Evolutionary conservation across 2,113 vertebrate genomes (phyloP), one percentile per base, ranked within the genome.

Genomic region (Urocolius indicus): DNA sequence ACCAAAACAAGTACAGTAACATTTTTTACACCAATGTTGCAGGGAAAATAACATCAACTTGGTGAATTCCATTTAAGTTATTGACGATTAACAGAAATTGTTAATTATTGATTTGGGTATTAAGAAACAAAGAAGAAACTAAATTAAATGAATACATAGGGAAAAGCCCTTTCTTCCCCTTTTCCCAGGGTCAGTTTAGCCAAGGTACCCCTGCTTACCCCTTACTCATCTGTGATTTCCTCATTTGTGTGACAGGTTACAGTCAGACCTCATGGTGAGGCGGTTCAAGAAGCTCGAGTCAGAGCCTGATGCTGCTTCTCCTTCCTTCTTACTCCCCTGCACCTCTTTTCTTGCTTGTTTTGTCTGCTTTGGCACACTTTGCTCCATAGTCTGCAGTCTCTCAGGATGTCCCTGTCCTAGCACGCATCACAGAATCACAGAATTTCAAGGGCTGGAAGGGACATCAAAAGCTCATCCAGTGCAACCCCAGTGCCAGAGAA

Each of bases 161-260:
- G 13, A 58, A 63, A 67, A 65, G 30, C 32, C 24, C 14, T 79
- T 69, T 83, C 15, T 68, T 59, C 7, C 3, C 22, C 18, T 8
- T 71, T 84, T 4, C 9, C 10, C 13, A 46, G 20, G 46, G 10
- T 73, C 22, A 52, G 7, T 85, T 78, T 30, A 34, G 63, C 32
- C 46, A 36, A 38, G 4, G 2, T 23, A 30, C 8, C 15, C 55
- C 29, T 88, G 29, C 10, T 46, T 4, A 1, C 5, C 0, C 0
- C 7, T 55, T 45, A 12, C 11, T 36, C 54, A 13, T 62, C 43
- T 72, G 5, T 5, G 14, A 7, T 32, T 22, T 7, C 2, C 2
- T 51, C 0, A 0, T 52, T 57, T 23, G 27, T 12, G 27, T 14
- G 14, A 29, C 11, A 14, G 27, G 16, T 51, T 71, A 14, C 2